Conservation (phyloP, 2,113 vertebrate genomes). For the Pollimyrus isidori region DNA sequence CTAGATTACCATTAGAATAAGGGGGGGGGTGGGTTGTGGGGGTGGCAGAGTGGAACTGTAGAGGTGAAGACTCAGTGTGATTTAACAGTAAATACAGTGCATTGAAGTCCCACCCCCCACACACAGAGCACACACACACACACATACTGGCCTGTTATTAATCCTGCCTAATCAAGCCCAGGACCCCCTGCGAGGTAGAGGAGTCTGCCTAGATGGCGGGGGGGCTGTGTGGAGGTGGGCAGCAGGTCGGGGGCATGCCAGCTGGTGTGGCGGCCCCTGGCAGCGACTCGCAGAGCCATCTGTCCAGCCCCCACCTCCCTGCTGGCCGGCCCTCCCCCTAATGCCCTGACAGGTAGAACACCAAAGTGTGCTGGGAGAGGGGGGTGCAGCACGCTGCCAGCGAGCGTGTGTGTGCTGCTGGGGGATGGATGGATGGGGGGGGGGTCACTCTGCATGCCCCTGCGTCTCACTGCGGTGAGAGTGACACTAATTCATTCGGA, state of each 20-base stretch:
- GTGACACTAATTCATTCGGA: slow-evolving; percentile 26
- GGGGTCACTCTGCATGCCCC: neutral
- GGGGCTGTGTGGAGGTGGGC: neutral
- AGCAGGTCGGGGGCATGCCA: slow-evolving; percentile 37
- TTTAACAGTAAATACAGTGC: slow-evolving; percentile 60
- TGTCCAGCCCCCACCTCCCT: slow-evolving; percentile 34
- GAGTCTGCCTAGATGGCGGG: slow-evolving; percentile 17
- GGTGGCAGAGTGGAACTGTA: slow-evolving; percentile 40
- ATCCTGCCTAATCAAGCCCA: slow-evolving; percentile 63
- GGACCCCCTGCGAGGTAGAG: slow-evolving; percentile 50
- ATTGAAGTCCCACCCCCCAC: slow-evolving; percentile 23
- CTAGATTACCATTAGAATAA: slow-evolving; percentile 59
- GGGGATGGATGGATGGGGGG: neutral
- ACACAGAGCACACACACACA: slow-evolving; percentile 28
- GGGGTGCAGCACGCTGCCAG: neutral
- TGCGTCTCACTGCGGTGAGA: slow-evolving; percentile 4
- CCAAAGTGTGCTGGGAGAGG: neutral
- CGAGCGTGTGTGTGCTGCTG: neutral
- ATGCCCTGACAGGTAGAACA: slow-evolving; percentile 2
- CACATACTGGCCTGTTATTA: slow-evolving; percentile 49
- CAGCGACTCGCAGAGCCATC: slow-evolving; percentile 54
- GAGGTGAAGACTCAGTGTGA: slow-evolving; percentile 9
- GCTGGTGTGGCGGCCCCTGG: slow-evolving; percentile 48
- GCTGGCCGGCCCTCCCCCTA: neutral
- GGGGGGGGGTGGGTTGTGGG: slow-evolving; percentile 23